phyloP scores from a whole-genome alignment of 2,113 vertebrate species.

The Thymallus thymallus region DNA sequence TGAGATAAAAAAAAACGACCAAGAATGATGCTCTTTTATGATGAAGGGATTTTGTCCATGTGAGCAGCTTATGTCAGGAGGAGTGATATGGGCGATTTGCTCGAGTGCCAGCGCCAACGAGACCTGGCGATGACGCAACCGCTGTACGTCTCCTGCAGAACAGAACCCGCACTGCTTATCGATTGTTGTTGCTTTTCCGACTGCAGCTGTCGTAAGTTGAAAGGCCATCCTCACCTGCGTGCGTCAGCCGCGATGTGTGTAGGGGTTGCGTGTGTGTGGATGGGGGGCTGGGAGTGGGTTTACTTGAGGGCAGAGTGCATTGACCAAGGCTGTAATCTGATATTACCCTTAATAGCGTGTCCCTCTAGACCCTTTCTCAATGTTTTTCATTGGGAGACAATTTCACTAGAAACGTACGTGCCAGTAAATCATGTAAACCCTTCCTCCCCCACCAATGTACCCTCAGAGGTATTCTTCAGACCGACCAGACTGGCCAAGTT shows the following conservation, averaged over 20 bases:
- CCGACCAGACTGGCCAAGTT: too few species aligned
- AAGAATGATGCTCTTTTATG: constrained; percentile 5
- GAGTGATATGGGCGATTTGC: not conserved
- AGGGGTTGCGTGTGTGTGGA: not conserved
- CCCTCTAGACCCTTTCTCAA: constrained; percentile 64
- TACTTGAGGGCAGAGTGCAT: constrained; percentile 34
- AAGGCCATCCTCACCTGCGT: constrained; percentile 41
- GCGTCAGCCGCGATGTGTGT: not conserved
- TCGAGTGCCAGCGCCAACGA: not conserved
- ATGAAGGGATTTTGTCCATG: not conserved
- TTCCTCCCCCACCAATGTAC: constrained; percentile 5
- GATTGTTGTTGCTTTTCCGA: constrained; percentile 47
- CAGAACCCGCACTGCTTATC: constrained; percentile 26
- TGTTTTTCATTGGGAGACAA: constrained; percentile 54
- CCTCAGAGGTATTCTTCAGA: not conserved
- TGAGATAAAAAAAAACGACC: not conserved
- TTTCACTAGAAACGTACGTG: constrained; percentile 64
- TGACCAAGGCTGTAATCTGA: constrained; percentile 34
- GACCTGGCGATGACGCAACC: not conserved
- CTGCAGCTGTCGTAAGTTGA: constrained; percentile 66
- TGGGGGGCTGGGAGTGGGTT: constrained; percentile 35
- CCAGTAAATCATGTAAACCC: constrained; percentile 65
- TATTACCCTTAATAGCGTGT: constrained; percentile 54
- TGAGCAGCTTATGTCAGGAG: not conserved
- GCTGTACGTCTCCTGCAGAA: not conserved